Evolutionary conservation across 2,797 vertebrate species (phyloP), one percentile per base, ranked within the genome.

Genomic region (Halcyon chelicuti): DNA sequence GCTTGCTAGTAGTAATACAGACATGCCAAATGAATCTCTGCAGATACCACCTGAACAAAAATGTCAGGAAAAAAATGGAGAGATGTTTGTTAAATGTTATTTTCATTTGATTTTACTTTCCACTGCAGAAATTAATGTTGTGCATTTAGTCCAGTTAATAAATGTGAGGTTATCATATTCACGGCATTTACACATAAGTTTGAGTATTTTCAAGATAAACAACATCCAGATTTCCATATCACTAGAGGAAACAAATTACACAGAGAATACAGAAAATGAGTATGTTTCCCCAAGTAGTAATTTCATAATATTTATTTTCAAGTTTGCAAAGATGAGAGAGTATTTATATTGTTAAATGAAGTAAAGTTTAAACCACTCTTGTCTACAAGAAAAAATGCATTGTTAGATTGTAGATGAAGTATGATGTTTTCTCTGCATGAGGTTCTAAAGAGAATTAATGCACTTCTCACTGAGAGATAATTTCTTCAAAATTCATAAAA

Each of bases 231-330:
- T 90, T 86, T 84, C 67, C 70, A 29, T 93, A 76, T 85, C 47
- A 61, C 17, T 73, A 57, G 60, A 86, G 67, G 44, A 85, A 94
- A 74, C 33, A 84, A 93, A 60, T 52, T 90, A 49, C 47, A 42
- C 0, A 0, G 52, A 75, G 47, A 91, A 65, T 57, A 75, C 47
- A 91, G 79, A 80, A 94, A 92, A 93, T 90, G 19, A 70, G 18
- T 88, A 81, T 94, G 67, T 90, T 92, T 93, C 91, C 88, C 92
- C 26, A 83, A 75, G n/a, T 29, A 86, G 40, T 82, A 93, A 85
- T 96, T 93, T 94, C 35, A 49, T 26, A 67, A 19, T 84, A 86
- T 81, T 95, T 90, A 37, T 94, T 82, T 84, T 84, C 23, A 61
- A 67, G 37, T 88, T 94, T 82, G 49, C 12, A 33, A 68, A 93